phyloP scores from a whole-genome alignment of 2,888 invertebrate genomes.

The Polyommatus iphigenia region DNA sequence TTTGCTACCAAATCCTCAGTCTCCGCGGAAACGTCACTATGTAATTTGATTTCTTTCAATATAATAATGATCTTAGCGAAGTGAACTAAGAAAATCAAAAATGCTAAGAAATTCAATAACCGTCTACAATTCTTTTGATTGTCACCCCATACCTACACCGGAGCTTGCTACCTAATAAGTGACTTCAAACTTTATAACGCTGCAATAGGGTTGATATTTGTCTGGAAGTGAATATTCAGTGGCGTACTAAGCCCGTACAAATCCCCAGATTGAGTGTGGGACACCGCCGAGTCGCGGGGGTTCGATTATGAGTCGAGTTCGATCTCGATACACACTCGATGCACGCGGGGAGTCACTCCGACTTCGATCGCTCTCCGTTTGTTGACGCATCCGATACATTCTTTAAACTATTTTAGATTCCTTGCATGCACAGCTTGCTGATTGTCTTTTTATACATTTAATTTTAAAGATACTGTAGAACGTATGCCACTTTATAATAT shows the following conservation, averaged over 20 bases:
- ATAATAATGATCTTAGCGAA: conserved; percentile 56
- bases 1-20: conserved; percentile 27
- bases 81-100: conserved; percentile 60
- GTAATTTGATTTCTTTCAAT: conserved; percentile 29
- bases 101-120: conserved; percentile 76
- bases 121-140: conserved; percentile 68
- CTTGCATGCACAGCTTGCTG: background rate
- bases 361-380: conserved; percentile 52
- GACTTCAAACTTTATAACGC: conserved; percentile 39
- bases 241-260: conserved; percentile 53
- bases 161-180: conserved; percentile 21
- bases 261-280: conserved; percentile 72
- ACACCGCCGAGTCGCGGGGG: conserved; percentile 57
- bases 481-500: too few relatives aligned
- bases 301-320: conserved; percentile 71
- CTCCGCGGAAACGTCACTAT: conserved; percentile 19
- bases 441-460: background rate
- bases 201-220: conserved; percentile 49
- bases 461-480: too few relatives aligned
- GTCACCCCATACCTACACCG: conserved; percentile 61
- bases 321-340: conserved; percentile 72
- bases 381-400: conserved; percentile 52
- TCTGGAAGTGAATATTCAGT: conserved; percentile 37
- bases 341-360: conserved; percentile 67
- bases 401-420: conserved; percentile 25